phyloP scores from a whole-genome alignment of 2,888 invertebrate species.

The Drosophila paranaensis region DNA sequence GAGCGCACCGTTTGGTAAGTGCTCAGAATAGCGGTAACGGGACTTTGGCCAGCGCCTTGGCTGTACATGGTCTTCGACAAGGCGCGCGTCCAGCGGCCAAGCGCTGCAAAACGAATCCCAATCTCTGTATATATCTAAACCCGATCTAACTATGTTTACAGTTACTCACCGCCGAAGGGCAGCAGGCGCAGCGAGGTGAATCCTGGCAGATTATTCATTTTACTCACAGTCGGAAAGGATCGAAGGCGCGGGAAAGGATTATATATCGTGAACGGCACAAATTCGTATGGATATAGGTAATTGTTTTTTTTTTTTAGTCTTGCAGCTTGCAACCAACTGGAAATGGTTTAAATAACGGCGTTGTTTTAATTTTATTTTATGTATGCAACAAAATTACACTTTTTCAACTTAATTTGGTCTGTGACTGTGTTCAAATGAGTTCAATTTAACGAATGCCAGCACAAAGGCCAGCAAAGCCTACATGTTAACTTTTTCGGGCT shows the following conservation, averaged over 20 bases:
- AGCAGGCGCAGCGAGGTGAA: not conserved
- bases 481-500: not conserved
- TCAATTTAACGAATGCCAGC: not conserved
- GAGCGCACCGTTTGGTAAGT: not conserved
- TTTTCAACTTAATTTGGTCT: slow-evolving; percentile 7
- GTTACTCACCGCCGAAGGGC: slow-evolving; percentile 3
- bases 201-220: slow-evolving; percentile 10
- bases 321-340: not conserved
- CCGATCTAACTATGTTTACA: not conserved
- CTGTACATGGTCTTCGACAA: not conserved
- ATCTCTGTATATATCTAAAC: too few species aligned
- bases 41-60: not conserved
- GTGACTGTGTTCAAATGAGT: slow-evolving; percentile 5
- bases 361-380: slow-evolving; percentile 1
- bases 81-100: not conserved
- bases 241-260: not conserved
- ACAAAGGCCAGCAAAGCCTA: not conserved
- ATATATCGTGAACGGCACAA: not conserved
- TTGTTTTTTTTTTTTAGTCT: too few species aligned
- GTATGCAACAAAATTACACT: not conserved
- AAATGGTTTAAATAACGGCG: not conserved
- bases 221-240: not conserved
- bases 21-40: not conserved
- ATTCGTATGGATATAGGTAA: not conserved
- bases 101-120: not conserved